Base-by-base conservation (phyloP, 2,797 vertebrate species). In the Coendou prehensilis region DNA sequence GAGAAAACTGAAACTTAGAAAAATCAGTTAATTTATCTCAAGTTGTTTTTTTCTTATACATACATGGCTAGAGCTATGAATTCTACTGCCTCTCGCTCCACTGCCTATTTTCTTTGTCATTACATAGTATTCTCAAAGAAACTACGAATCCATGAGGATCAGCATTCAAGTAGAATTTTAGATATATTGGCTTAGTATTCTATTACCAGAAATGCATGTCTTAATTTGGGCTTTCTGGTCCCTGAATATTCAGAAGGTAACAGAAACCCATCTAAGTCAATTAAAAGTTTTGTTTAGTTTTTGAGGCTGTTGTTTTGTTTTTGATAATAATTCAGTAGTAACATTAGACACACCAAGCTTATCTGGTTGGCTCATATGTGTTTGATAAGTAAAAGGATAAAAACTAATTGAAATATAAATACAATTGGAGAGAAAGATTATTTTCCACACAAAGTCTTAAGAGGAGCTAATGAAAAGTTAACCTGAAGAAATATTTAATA, bases 371-470 rank as follows among this genome's bases (percentile, higher is more conserved):
- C 28, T 84, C 64, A 22, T 20, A 64, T 59, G 0, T 26, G 2
- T 91, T 71, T 84, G 41, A 71, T 86, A 89, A 67, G 17, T 84
- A 80, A 93, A 96, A 87, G 30, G 6, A 84, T 15, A 33, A 50
- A 89, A 93, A 33, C 59, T 52, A 87, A 95, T 81, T 56, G 63
- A 93, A 89, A 83, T 3, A 89, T 20, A 71, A 57, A 56, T 37
- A 5, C 4, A 69, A 8, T 63, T 93, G 73, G 13, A 71, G 64
- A 33, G 45, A 90, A 84, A 76, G 0, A 57, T 47, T 93, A 57
- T 45, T 76, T 84, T 85, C n/a, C 63, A 89, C 33, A 61, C 1
- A 87, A 5, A 26, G 1, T 76, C 1, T 23, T 73, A 64, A 2
- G 30, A 30, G 22, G 11, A 89, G n/a, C 23, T 61, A 37, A 71